Base-by-base conservation (phyloP, 2,888 invertebrate species). In the Lepeophtheirus nordmannii region DNA sequence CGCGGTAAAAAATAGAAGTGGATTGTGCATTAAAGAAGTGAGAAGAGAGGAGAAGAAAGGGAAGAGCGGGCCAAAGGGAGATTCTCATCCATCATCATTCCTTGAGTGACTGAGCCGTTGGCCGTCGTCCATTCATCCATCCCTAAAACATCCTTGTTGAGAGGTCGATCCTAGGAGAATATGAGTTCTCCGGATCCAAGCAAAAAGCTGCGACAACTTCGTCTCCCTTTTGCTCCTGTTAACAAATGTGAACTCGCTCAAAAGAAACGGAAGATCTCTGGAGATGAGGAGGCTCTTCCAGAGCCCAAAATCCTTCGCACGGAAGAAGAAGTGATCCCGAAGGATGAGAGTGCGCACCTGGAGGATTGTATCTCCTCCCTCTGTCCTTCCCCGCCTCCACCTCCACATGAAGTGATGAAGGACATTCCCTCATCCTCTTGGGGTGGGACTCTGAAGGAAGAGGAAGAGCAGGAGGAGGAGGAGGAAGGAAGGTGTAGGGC, bases 161-260 rank as follows among this genome's bases (percentile, higher is more conserved):
- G 53, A 5, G 53, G 8, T 17, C 14, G 5, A 14, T 8, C 8
- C 8, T n/a, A 8, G 5, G 17, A 46, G 30, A 30, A 30, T 2
- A 30, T 30, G 20, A 14, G 12, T 1, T 20, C 22, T 10, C 23
- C 22, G 23, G 37, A 59, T 17, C 60, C 62, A n/a, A n/a, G 37
- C 17, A 60, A 60, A 11, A 66, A 66, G 60, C n/a, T 66, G 39
- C 59, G 60, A 39, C 66, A 66, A 17, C 38, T 59, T 17, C 58
- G 66, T 38, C 60, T 66, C n/a, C 66, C 66, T 1, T 66, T 66
- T 30, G 40, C 60, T 37, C 41, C 37, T 10, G 23, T 66, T 23
- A 58, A 60, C 66, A 39, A 61, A 23, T 14, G n/a, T 17, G 53
- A 46, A 7, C 30, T 30, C 30, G 7, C 3, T 7, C 30, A 30